Conservation (phyloP, 2,888 invertebrate species). For the Tethea ocularis region DNA sequence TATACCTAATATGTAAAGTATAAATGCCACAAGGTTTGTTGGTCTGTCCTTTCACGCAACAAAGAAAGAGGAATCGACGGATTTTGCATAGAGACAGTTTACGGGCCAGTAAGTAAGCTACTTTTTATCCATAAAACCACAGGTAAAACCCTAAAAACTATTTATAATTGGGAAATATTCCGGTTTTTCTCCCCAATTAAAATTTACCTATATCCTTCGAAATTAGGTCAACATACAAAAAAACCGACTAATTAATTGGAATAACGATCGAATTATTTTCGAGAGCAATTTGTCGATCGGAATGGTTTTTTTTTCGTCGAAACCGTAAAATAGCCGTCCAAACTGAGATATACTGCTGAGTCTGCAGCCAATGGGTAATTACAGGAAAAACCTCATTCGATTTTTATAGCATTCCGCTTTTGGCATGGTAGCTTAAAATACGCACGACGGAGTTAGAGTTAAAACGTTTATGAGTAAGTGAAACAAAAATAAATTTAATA, state of each 20-base stretch:
- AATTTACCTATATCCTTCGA: neutral
- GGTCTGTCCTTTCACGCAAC: no score
- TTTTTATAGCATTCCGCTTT: conserved; percentile 34
- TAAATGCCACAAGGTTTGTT: no score
- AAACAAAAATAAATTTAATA: no score
- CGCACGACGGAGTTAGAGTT: conserved; percentile 13
- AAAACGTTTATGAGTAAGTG: neutral
- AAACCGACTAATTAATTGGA: neutral
- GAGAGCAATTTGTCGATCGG: conserved; percentile 23
- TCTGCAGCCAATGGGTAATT: conserved; percentile 44
- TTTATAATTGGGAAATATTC: no score
- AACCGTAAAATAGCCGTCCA: conserved; percentile 26
- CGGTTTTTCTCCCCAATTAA: neutral
- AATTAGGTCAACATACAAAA: neutral
- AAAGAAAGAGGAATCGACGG: no score
- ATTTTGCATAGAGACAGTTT: no score
- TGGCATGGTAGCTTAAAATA: conserved; percentile 28
- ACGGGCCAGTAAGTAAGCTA: no score
- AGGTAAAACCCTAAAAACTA: no score
- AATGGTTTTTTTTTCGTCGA: conserved; percentile 31
- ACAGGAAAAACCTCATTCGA: conserved; percentile 33
- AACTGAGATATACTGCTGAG: conserved; percentile 27
- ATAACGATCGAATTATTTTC: neutral
- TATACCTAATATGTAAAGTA: no score
- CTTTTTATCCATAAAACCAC: no score